Base-by-base conservation (phyloP, 2,888 invertebrate species). In the Ichneumoninae sp. region DNA sequence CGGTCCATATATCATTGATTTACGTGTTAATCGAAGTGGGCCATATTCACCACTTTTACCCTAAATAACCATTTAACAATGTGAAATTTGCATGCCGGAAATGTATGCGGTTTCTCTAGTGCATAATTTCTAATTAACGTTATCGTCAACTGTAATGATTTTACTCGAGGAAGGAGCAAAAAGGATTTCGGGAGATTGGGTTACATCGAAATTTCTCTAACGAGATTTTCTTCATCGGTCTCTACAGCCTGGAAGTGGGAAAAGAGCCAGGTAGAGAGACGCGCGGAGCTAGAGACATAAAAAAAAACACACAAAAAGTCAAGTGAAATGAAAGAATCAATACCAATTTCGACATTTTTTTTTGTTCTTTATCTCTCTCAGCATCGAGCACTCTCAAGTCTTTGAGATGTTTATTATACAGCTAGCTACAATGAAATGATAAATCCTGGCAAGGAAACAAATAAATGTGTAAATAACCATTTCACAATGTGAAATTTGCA, bases 251-350 rank as follows among this genome's bases (percentile, higher is more conserved):
- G 22, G 22, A 22, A 22, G 22, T 22, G 22, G 1, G 1, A 22
- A 22, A 22, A 22, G 22, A 22, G 22, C 22, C 22, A 1, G 22
- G 22, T 22, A 22, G 22, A 22, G 22, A 22, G 22, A 22, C 22
- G 1, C 22, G 22, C 22, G 22, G 22, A 22, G 22, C 22, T 22
- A 22, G 22, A 22, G 22, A 22, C 1, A 1, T n/a, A n/a, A n/a
- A 22, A 22, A 22, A 22, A 22, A 22, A 22, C 22, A 22, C 22
- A 22, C 22, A 22, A 22, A 22, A 22, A 22, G 22, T 22, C 22
- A 1, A 22, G 22, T 22, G 68, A 79, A 83, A 76, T 76, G 71
- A 19, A 0, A 19, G 19, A 19, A 19, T 19, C 19, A 19, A 19
- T 19, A 19, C 19, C 19, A 19, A 19, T 19, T 19, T 19, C 19